Conservation (phyloP, 2,113 vertebrate genomes). For the Petaurus breviceps region DNA sequence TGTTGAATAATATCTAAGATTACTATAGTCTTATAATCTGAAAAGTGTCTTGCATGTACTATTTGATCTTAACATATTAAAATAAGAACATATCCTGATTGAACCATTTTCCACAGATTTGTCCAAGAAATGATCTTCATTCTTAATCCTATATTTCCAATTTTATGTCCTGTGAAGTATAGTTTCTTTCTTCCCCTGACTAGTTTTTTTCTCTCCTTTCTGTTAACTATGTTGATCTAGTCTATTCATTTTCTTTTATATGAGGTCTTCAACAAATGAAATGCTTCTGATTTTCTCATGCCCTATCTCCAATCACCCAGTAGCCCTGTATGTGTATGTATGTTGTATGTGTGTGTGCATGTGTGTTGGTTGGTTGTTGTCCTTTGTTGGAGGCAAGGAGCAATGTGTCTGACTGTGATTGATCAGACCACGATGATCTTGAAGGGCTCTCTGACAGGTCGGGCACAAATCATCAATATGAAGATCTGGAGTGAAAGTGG, state of each 20-base stretch:
- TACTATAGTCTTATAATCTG: not conserved
- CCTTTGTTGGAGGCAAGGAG: no score
- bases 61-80: not conserved
- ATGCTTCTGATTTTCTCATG: constrained; percentile 8
- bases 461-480: no score
- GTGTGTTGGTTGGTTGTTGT: no score
- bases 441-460: no score
- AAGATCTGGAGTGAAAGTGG: no score
- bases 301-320: not conserved
- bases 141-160: not conserved
- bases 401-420: no score
- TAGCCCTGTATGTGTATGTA: not conserved
- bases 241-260: not conserved
- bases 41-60: not conserved
- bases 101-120: not conserved
- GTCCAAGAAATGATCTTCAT: not conserved
- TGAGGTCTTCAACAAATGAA: not conserved
- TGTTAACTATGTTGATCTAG: constrained; percentile 1
- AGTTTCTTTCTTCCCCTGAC: not conserved
- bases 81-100: not conserved
- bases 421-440: no score
- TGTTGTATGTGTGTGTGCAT: not conserved
- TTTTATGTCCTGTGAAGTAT: not conserved
- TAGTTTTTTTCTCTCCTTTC: not conserved
- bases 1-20: not conserved